Conservation (phyloP, 2,797 vertebrate genomes). For the Rallus crepitans region DNA sequence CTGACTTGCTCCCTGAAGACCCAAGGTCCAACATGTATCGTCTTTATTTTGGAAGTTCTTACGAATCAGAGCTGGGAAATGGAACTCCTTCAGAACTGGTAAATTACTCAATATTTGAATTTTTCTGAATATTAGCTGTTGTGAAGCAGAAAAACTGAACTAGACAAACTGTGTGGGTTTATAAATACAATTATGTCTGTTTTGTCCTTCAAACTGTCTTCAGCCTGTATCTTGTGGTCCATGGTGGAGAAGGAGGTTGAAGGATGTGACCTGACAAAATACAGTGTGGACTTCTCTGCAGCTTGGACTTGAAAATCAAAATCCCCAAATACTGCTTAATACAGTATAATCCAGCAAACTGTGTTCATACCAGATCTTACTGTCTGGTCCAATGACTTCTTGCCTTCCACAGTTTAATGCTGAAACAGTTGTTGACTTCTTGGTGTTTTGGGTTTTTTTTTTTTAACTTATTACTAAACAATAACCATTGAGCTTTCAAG, state of each 20-base stretch:
- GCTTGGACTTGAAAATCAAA: not conserved
- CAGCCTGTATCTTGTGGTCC: not conserved
- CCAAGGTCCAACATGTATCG: conserved; percentile 89
- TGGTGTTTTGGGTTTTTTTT: not conserved
- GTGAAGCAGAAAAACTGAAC: not conserved
- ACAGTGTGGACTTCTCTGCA: not conserved
- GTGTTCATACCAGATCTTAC: not conserved
- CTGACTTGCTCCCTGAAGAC: conserved; percentile 84
- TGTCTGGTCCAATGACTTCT: not conserved
- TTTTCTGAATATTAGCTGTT: not conserved
- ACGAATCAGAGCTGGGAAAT: conserved; percentile 91
- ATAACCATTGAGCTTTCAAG: not conserved
- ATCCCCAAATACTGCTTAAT: not conserved
- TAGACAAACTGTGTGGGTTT: not conserved
- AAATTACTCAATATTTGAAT: not conserved
- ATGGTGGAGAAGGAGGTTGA: not conserved
- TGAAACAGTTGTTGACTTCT: not conserved
- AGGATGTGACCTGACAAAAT: not conserved
- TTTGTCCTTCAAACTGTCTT: not conserved
- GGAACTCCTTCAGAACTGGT: conserved; percentile 88
- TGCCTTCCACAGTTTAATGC: not conserved
- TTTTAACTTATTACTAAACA: not conserved
- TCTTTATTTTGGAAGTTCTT: conserved; percentile 96
- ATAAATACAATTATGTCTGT: not conserved
- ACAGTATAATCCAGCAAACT: not conserved